Conservation (phyloP, 2,113 vertebrate genomes). For the Siphamia tubifer region DNA sequence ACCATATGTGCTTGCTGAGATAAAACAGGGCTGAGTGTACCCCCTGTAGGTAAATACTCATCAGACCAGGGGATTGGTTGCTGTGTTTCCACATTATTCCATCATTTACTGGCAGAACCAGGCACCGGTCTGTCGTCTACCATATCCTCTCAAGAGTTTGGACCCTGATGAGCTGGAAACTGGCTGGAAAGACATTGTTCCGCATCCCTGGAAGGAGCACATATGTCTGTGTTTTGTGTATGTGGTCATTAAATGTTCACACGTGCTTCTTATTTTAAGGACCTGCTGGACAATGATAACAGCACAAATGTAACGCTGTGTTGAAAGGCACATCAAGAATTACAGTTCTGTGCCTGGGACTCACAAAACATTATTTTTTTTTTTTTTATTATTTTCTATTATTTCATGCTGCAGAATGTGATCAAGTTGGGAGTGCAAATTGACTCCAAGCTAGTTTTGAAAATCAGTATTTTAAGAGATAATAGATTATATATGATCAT, state of each 20-base stretch:
- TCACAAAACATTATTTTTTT: not conserved
- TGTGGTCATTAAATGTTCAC: slow-evolving; percentile 16
- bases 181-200: slow-evolving; percentile 49
- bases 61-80: slow-evolving; percentile 73
- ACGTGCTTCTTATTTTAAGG: not conserved
- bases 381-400: not conserved
- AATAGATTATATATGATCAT: too few relatives aligned
- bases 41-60: slow-evolving; percentile 70
- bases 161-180: slow-evolving; percentile 43
- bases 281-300: not conserved
- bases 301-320: not conserved
- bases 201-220: slow-evolving; percentile 61
- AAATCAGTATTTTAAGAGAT: too few relatives aligned
- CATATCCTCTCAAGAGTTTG: slow-evolving; percentile 51
- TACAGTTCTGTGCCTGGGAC: not conserved
- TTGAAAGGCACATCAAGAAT: not conserved
- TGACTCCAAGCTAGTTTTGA: too few relatives aligned
- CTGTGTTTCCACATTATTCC: slow-evolving; percentile 72
- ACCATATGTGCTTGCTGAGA: slow-evolving; percentile 76
- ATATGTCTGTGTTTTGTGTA: slow-evolving; percentile 64
- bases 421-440: too few relatives aligned
- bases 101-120: slow-evolving; percentile 62
- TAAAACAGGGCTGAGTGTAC: slow-evolving; percentile 64
- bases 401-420: not conserved
- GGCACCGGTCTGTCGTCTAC: slow-evolving; percentile 49